Evolutionary conservation across 2,797 vertebrate species (phyloP), one percentile per base, ranked within the genome.

Genomic region (Mormyrus hasselquistii): DNA sequence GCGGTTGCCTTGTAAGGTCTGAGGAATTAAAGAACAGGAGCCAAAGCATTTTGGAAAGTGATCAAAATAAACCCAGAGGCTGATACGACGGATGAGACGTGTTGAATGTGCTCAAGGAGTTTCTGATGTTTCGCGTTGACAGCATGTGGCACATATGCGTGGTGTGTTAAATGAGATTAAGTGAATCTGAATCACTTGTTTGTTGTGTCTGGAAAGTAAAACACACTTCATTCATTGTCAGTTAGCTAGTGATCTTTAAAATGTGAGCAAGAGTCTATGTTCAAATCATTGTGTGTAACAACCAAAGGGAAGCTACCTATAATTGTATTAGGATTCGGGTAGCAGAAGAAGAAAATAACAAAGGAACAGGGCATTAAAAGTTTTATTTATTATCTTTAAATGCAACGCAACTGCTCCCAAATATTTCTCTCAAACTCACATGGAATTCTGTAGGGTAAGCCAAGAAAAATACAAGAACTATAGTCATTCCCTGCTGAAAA

Each of bases 391-490:
- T 82, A 82, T 57, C 50, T 79, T 89, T 88, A 87, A 79, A 88
- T 87, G 50, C 25, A 34, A 8, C 69, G 83, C 10, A 62, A 52
- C 53, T 57, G 38, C 41, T 76, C 14, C 16, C 19, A 87, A 89
- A 73, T 73, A 87, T 87, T 59, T 41, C 52, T 76, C 49, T 89
- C 65, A 47, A 38, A 49, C 34, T 88, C 34, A 86, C 38, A 55
- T 22, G 59, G 53, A 90, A 69, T 84, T 85, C 73, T 73, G 22
- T 73, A 41, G 10, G 16, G 22, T 34, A 55, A 22, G 87, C 87
- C 89, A 90, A 90, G 10, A 47, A 6, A 88, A 90, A 90, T 86
- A 90, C 10, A 16, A 85, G 79, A 19, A 52, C 25, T 5, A 69
- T 5, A 82, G n/a, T 34, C 44, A 62, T 84, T 83, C 86, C 12